These are phyloP conservation scores for Gavialis gangeticus DNA, from an alignment of 2,113 vertebrate species.

Conservation along the genomic window DNA sequence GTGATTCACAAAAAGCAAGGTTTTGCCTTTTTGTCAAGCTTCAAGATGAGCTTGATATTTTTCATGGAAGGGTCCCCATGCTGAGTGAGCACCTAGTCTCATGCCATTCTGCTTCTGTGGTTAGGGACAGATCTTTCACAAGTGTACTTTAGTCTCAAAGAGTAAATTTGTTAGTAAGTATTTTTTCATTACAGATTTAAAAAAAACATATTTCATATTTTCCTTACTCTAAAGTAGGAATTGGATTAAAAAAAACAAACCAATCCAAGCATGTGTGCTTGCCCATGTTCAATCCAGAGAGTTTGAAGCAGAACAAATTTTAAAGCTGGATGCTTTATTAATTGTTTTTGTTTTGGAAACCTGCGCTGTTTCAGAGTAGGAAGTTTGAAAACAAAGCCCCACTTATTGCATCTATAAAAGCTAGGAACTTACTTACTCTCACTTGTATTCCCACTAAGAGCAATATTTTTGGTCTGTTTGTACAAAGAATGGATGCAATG, in stretches of 20 bases:
- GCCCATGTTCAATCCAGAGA: background rate
- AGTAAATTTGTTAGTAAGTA: background rate
- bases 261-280: background rate
- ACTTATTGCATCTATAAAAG: constrained; percentile 51
- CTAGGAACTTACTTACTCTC: constrained; percentile 51
- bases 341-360: background rate
- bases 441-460: constrained; percentile 79
- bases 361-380: background rate
- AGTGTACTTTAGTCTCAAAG: background rate
- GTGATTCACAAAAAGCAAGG: too few relatives aligned
- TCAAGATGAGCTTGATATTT: too few relatives aligned
- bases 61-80: too few relatives aligned
- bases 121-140: background rate
- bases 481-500: constrained; percentile 70
- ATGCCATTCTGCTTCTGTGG: too few relatives aligned
- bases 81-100: too few relatives aligned
- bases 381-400: constrained; percentile 57
- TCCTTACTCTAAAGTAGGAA: background rate
- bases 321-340: background rate
- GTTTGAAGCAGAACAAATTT: background rate
- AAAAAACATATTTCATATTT: background rate
- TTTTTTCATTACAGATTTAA: background rate
- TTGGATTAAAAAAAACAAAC: background rate
- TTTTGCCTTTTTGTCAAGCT: too few relatives aligned
- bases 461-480: constrained; percentile 72